Conservation (phyloP, 30 jellyfish, hydroid and myxozoan species). For the Chrysaora quinquecirrha region DNA sequence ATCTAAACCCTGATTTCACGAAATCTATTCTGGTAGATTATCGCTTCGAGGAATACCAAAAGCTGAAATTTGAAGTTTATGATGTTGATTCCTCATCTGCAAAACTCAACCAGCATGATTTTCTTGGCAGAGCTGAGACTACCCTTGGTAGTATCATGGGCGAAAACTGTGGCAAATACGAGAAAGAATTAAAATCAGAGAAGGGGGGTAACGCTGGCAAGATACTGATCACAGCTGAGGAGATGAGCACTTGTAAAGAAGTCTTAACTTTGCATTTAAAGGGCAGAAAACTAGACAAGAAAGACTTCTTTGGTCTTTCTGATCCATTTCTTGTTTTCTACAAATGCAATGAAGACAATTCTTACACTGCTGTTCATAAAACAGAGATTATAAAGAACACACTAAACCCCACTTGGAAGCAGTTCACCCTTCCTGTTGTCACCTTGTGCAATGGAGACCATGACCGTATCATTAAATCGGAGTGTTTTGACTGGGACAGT, state of each 20-base stretch:
- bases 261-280: conserved; percentile 18
- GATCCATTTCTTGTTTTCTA: conserved; percentile 90
- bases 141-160: conserved; percentile 95
- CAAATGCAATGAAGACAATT: conserved; percentile 82
- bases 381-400: conserved; percentile 94
- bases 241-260: conserved; percentile 72
- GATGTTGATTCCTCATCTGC: conserved; percentile 81
- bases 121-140: conserved; percentile 74
- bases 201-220: conserved; percentile 55
- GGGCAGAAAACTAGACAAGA: conserved; percentile 87
- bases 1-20: conserved; percentile 77
- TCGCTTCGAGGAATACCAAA: conserved; percentile 84
- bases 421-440: conserved; percentile 50
- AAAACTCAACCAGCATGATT: conserved; percentile 71
- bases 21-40: conserved; percentile 66
- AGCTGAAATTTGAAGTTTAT: conserved; percentile 82
- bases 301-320: conserved; percentile 90
- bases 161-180: conserved; percentile 76
- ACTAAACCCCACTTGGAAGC: conserved; percentile 88
- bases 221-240: conserved; percentile 77
- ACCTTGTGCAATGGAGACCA: conserved; percentile 88
- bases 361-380: conserved; percentile 84
- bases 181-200: conserved; percentile 42
- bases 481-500: conserved; percentile 95
- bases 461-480: conserved; percentile 73